Evolutionary conservation across 2,113 vertebrate genomes (phyloP).

Genomic region (Plestiodon gilberti): DNA sequence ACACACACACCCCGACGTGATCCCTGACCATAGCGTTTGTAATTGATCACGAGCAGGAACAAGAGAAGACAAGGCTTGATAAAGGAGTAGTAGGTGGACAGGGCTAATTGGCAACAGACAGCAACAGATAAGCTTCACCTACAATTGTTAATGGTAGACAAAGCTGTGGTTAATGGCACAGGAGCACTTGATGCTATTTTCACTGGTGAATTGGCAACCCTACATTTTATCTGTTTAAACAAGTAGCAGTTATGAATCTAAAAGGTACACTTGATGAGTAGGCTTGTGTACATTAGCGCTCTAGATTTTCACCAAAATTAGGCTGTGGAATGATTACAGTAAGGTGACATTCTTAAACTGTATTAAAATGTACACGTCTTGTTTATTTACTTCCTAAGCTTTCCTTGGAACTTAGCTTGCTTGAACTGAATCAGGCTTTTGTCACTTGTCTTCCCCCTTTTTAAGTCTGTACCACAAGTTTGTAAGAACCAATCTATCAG

Average conservation of each 20-base stretch:
- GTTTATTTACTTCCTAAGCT: conserved; percentile 26
- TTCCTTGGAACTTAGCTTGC: conserved; percentile 28
- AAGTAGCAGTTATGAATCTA: conserved; percentile 25
- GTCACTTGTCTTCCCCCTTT: conserved; percentile 39
- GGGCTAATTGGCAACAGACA: background rate
- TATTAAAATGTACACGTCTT: conserved; percentile 38
- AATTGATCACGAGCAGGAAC: background rate
- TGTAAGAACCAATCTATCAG: conserved; percentile 67
- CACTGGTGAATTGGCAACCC: background rate
- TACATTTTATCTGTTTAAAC: conserved; percentile 23
- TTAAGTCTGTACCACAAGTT: conserved; percentile 60
- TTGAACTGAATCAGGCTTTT: conserved; percentile 44
- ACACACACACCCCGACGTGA: too few relatives aligned
- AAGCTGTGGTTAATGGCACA: background rate
- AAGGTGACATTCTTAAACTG: conserved; percentile 22
- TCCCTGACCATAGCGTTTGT: too few relatives aligned
- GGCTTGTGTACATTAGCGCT: background rate
- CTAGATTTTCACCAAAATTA: conserved; percentile 22
- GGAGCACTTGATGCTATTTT: background rate
- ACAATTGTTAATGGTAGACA: background rate
- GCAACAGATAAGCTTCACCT: background rate
- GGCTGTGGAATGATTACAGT: background rate
- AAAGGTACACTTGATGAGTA: conserved; percentile 4
- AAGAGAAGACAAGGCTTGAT: background rate
- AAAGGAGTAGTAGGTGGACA: background rate